phyloP scores from a whole-genome alignment of 2,113 vertebrate species.

The Piprites chloris region DNA sequence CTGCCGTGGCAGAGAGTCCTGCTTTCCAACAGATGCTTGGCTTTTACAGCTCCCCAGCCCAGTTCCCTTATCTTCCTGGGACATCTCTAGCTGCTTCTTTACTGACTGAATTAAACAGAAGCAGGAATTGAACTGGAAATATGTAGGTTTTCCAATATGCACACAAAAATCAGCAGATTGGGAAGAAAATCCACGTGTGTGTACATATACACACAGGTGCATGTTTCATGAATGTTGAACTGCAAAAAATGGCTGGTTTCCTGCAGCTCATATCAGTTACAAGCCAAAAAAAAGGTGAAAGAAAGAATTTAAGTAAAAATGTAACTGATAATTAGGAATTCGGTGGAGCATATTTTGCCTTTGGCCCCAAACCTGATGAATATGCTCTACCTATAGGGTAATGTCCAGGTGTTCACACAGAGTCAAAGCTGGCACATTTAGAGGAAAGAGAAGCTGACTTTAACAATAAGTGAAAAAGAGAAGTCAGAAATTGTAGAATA shows the following conservation, averaged over 20 bases:
- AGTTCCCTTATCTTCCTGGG: conserved; percentile 3
- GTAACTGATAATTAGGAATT: background rate
- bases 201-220: fast-evolving
- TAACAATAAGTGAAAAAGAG: background rate
- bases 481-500: background rate
- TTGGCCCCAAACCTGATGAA: background rate
- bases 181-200: background rate
- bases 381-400: background rate
- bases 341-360: background rate
- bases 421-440: background rate
- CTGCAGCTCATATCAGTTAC: background rate
- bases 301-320: background rate
- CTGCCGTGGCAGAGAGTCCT: background rate
- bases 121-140: background rate
- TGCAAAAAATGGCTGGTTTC: background rate
- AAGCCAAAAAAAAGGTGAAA: background rate
- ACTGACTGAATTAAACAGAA: background rate
- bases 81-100: conserved; percentile 18
- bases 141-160: background rate
- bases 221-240: fast-evolving
- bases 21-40: conserved; percentile 31
- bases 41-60: background rate
- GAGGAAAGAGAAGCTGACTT: background rate
- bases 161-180: background rate
- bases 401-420: background rate